phyloP scores from a whole-genome alignment of 2,113 vertebrate genomes.

The Lynx canadensis region DNA sequence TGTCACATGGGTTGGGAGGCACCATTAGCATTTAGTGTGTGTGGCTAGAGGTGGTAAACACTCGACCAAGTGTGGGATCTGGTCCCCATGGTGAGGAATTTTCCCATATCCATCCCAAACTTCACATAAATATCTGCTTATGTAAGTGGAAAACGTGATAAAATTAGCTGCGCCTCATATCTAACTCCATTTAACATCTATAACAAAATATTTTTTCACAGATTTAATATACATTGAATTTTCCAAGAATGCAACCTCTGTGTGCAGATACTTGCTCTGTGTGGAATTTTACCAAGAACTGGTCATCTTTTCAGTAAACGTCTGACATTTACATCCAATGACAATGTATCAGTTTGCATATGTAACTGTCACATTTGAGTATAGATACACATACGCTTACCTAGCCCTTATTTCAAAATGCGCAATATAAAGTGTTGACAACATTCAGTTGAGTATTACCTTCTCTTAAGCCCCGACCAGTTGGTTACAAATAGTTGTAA shows the following conservation, averaged over 20 bases:
- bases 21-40: not conserved
- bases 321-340: not conserved
- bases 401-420: not conserved
- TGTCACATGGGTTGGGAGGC: not conserved
- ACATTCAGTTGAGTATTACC: not conserved
- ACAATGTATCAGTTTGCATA: not conserved
- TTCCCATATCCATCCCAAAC: not conserved
- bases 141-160: not conserved
- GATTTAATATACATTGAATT: not conserved
- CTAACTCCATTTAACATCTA: not conserved
- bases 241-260: not conserved
- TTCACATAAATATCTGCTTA: not conserved
- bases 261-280: not conserved
- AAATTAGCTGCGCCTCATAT: not conserved
- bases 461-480: constrained; percentile 5
- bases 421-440: not conserved
- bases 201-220: not conserved
- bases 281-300: not conserved
- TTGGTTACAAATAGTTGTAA: not conserved
- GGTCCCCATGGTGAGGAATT: not conserved
- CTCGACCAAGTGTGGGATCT: no score
- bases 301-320: not conserved
- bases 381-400: not conserved
- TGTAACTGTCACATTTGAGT: not conserved
- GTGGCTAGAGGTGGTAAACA: not conserved